Conservation (phyloP, 2,113 vertebrate species). For the Terrapene triunguis region DNA sequence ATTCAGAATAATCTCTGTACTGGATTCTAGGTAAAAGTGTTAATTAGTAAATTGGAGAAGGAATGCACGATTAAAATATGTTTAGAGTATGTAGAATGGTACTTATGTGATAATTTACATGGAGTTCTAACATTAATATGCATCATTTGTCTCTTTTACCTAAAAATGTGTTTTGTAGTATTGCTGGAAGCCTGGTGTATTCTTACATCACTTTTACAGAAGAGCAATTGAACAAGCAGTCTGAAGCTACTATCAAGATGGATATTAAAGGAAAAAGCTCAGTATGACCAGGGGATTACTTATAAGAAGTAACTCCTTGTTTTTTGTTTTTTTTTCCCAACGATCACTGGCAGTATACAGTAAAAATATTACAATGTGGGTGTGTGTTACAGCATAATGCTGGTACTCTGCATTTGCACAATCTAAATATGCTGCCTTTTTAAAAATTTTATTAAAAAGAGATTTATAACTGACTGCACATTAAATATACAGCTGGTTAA, state of each 20-base stretch:
- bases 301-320: not conserved
- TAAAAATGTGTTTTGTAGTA: slow-evolving; percentile 81
- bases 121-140: not conserved
- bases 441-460: not conserved
- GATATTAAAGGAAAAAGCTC: slow-evolving; percentile 85
- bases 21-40: not conserved
- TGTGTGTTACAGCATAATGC: not conserved
- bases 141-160: not conserved
- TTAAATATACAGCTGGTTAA: not conserved
- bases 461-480: not conserved
- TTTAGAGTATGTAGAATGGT: not conserved
- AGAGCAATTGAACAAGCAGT: slow-evolving; percentile 87
- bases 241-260: slow-evolving; percentile 78
- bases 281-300: slow-evolving; percentile 71
- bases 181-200: slow-evolving; percentile 96
- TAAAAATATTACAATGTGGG: not conserved
- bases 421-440: slow-evolving; percentile 68
- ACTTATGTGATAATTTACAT: not conserved
- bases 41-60: rapidly evolving
- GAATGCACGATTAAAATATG: not conserved
- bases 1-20: not conserved
- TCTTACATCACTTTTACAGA: slow-evolving; percentile 96
- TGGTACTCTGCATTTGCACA: slow-evolving; percentile 53
- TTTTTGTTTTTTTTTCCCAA: not conserved
- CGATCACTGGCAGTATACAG: not conserved